Evolutionary conservation across 2,113 vertebrate species (phyloP).

Genomic region (Chiloscyllium plagiosum): DNA sequence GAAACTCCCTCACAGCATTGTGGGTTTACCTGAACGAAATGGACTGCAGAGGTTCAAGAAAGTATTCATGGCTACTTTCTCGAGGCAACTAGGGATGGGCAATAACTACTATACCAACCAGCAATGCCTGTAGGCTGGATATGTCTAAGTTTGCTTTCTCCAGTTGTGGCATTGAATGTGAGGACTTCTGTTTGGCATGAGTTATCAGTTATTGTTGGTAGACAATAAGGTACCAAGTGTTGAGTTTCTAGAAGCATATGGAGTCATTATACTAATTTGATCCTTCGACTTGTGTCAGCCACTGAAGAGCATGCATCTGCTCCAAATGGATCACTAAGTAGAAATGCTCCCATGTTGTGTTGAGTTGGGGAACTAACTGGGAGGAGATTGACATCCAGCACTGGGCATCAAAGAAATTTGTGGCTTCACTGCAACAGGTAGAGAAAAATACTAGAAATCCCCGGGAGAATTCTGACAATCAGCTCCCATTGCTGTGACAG

Average conservation of each 20-base stretch:
- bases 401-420: not conserved
- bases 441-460: not conserved
- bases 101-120: too few relatives aligned
- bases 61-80: too few relatives aligned
- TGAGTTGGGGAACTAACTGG: not conserved
- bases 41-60: too few relatives aligned
- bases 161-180: not conserved
- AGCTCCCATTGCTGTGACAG: not conserved
- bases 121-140: not conserved
- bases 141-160: not conserved
- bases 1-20: too few relatives aligned
- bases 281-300: not conserved
- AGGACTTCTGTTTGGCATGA: not conserved
- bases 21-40: too few relatives aligned
- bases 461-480: not conserved
- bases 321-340: not conserved
- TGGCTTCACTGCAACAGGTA: not conserved
- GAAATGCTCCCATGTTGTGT: not conserved
- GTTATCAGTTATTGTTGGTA: not conserved
- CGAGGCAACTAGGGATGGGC: too few relatives aligned
- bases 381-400: not conserved
- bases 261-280: not conserved
- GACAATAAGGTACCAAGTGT: not conserved
- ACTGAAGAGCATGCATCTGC: not conserved
- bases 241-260: not conserved